Base-by-base conservation (phyloP, 1,140 invertebrate genomes). In the Musca domestica region DNA sequence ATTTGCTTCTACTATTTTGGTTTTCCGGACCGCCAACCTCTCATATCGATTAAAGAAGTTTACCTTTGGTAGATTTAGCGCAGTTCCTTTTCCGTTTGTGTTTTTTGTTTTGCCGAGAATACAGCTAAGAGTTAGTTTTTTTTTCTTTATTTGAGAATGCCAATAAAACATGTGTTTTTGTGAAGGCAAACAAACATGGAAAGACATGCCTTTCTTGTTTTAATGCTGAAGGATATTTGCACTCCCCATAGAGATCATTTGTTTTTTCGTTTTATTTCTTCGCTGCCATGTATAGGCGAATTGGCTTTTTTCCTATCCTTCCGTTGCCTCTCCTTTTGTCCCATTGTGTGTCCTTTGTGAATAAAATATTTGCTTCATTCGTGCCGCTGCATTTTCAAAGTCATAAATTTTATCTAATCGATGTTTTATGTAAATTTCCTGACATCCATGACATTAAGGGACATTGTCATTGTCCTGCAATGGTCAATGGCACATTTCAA, bases 351-450 rank as follows among this genome's bases (percentile, higher is more conserved):
- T 12, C 12, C 10, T 5, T 41, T 10, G 4, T 41, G 34, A 41
- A 41, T 41, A 41, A 41, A 41, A 41, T 41, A 41, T 41, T 41
- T 41, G 5, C 34, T 41, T 41, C 34, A 12, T 41, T 41, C 34
- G 4, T 41, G 34, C 10, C 34, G 34, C 34, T 41, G 34, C 34
- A 41, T 41, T 41, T 12, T 12, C 5, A 41, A 23, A 54, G 6
- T 22, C 15, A 54, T 54, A 54, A 54, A 54, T 54, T 54, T 54
- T 19, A 54, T 15, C 22, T 23, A 54, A 54, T 54, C 51, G 51
- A 54, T 54, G 22, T 54, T 54, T 54, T 54, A 54, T 54, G 51
- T 22, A 54, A 22, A 54, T 54, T 54, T 54, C 19, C 20, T 12
- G 15, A 23, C 17, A 22, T 22, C 10, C 12, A 23, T 54, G 51